phyloP scores from a whole-genome alignment of 2,797 vertebrate species.

The Falco novaeseelandiae region DNA sequence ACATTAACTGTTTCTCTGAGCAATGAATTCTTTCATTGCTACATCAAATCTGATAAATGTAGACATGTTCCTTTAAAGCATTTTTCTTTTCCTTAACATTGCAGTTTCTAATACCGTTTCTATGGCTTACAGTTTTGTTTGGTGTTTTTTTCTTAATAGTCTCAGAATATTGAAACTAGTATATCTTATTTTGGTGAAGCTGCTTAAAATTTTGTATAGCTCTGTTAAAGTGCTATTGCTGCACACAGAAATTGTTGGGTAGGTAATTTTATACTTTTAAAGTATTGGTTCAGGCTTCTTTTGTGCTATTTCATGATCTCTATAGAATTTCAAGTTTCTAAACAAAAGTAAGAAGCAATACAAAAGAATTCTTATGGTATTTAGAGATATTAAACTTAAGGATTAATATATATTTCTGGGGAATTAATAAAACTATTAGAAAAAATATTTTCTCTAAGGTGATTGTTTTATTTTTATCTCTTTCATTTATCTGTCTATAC shows the following conservation, averaged over 20 bases:
- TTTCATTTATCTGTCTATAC: neutral
- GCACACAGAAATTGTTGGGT: neutral
- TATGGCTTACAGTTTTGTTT: neutral
- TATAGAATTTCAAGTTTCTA: neutral
- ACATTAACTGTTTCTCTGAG: neutral
- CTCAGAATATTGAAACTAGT: neutral
- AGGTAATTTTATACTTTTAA: neutral
- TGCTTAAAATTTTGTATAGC: neutral
- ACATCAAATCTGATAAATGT: neutral
- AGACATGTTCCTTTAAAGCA: neutral
- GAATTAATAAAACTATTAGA: neutral
- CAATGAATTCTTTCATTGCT: neutral
- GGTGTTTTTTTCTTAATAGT: neutral
- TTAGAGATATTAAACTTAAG: neutral
- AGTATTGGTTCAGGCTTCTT: neutral
- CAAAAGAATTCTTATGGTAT: neutral
- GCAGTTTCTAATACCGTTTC: neutral
- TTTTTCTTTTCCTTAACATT: neutral
- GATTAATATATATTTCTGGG: neutral
- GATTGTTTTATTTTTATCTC: neutral
- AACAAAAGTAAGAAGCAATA: neutral
- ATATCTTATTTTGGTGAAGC: neutral
- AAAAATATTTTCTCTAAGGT: neutral
- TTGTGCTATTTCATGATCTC: neutral
- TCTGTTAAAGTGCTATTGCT: neutral